phyloP scores from a whole-genome alignment of 2,888 invertebrate genomes.

The Trypoxylon attenuatum region DNA sequence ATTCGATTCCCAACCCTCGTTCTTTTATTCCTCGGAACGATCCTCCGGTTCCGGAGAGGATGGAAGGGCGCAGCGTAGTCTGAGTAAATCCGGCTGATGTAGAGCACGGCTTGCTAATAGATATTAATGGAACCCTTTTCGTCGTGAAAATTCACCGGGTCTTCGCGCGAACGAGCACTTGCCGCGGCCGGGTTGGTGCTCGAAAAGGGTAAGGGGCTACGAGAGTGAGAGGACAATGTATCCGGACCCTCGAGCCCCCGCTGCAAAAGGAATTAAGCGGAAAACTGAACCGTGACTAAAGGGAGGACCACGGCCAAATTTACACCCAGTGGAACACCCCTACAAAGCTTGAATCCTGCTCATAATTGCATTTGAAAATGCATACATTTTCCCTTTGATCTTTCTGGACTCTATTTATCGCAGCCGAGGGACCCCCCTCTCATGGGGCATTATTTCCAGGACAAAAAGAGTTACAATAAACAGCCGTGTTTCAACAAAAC shows the following conservation, averaged over 20 bases:
- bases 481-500: no score
- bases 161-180: slow-evolving; percentile 29
- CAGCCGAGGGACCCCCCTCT: neutral
- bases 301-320: neutral
- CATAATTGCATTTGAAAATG: slow-evolving; percentile 17
- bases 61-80: slow-evolving; percentile 4
- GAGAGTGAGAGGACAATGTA: neutral
- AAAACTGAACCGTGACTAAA: slow-evolving; percentile 30
- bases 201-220: neutral
- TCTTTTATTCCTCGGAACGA: no score
- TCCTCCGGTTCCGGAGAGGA: no score
- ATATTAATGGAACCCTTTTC: slow-evolving; percentile 54
- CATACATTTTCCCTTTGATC: slow-evolving; percentile 37
- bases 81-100: slow-evolving; percentile 42
- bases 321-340: neutral
- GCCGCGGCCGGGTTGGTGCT: slow-evolving; percentile 25
- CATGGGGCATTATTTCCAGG: neutral
- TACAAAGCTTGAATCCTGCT: slow-evolving; percentile 7
- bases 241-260: slow-evolving; percentile 12
- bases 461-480: slow-evolving; percentile 15
- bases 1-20: no score
- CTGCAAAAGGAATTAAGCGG: slow-evolving; percentile 37
- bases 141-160: slow-evolving; percentile 38
- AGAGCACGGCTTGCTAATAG: slow-evolving; percentile 52
- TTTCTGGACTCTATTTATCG: slow-evolving; percentile 15